These are phyloP conservation scores for Lophochroa leadbeateri DNA, from an alignment of 2,113 vertebrate species.

Conservation along the genomic window DNA sequence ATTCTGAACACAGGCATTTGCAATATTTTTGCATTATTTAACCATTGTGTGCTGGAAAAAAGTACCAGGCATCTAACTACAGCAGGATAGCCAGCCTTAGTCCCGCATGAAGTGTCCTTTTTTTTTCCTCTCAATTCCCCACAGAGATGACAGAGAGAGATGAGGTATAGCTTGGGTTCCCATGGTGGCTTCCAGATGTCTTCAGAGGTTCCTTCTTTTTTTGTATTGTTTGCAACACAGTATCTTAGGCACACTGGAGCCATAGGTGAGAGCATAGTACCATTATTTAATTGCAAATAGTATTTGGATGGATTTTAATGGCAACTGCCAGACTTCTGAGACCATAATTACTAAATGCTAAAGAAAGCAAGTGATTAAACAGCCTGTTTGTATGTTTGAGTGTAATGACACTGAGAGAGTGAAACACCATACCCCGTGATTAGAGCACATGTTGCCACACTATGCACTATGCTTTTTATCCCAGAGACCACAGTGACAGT, in stretches of 20 bases:
- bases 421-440: not conserved
- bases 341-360: not conserved
- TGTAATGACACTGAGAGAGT: not conserved
- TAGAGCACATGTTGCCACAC: not conserved
- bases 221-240: not conserved
- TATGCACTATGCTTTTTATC: not conserved
- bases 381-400: not conserved
- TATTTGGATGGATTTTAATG: not conserved
- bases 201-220: not conserved
- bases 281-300: not conserved
- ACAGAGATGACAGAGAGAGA: not conserved
- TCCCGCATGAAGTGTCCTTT: accelerated
- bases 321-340: not conserved
- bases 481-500: not conserved
- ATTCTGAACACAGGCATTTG: not conserved
- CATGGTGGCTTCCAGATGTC: not conserved
- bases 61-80: not conserved
- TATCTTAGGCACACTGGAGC: not conserved
- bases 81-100: not conserved
- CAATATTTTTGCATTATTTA: not conserved
- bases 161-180: not conserved
- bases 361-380: not conserved
- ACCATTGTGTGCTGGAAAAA: not conserved
- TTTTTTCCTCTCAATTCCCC: not conserved
- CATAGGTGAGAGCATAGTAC: not conserved